These are phyloP conservation scores for Caenorhabditis doughertyi DNA, from an alignment of 2,888 invertebrate species.

Conservation along the genomic window DNA sequence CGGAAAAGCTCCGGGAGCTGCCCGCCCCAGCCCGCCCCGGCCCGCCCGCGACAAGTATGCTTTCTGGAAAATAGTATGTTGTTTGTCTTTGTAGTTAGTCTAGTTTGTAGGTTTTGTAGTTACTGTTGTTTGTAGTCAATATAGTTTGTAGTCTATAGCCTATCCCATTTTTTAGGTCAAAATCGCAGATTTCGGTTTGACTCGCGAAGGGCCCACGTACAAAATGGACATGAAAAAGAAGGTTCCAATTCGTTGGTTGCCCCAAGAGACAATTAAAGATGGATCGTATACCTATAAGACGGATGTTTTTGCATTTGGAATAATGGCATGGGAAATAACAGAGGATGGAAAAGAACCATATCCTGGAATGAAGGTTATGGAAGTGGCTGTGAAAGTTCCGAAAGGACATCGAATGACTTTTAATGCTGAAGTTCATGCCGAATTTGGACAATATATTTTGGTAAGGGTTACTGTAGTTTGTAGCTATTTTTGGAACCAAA, in stretches of 20 bases:
- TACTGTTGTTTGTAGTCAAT: no score
- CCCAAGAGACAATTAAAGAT: constrained; percentile 62
- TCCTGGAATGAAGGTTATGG: constrained; percentile 42
- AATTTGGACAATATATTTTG: constrained; percentile 5
- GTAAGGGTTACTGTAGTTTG: background rate
- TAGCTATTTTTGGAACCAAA: no score
- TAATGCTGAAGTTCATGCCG: constrained; percentile 63
- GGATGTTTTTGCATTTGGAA: constrained; percentile 69
- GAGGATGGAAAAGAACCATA: constrained; percentile 59
- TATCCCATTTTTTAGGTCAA: constrained; percentile 36
- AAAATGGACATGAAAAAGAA: constrained; percentile 60
- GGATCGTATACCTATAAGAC: constrained; percentile 57
- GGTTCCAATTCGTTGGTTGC: constrained; percentile 69
- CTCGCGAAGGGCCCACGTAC: constrained; percentile 47
- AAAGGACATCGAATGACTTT: constrained; percentile 23
- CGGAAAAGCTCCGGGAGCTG: no score
- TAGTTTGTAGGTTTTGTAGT: no score
- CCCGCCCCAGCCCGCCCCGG: no score
- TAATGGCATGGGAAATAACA: constrained; percentile 56
- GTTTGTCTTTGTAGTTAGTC: no score
- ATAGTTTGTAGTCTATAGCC: no score
- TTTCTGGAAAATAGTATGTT: no score
- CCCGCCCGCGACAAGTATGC: no score
- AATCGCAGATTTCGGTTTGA: constrained; percentile 67
- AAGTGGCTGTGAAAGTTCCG: constrained; percentile 18